Percentiles rank a stretch among this genome's conserved stretches.
Evolutionary conservation across 2,888 invertebrate species (phyloP).

Genomic region (Hypena proboscidalis): DNA sequence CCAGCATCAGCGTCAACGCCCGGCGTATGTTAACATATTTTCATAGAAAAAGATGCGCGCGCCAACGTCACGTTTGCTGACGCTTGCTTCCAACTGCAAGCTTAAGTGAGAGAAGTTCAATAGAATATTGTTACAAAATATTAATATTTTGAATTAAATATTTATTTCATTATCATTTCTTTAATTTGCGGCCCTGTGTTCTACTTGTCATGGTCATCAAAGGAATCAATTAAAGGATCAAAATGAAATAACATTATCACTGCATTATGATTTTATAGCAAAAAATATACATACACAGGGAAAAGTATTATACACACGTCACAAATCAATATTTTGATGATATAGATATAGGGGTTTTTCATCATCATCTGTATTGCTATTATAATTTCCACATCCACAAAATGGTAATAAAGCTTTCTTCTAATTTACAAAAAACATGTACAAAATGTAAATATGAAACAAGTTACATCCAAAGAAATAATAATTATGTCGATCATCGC

Average conservation of each 20-base stretch:
- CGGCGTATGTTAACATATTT: no score
- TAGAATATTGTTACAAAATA: constrained; percentile 3
- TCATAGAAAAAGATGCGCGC: no score
- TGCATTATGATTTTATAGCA: constrained; percentile 84
- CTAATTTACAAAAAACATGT: constrained; percentile 32
- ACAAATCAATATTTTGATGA: constrained; percentile 73
- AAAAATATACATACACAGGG: constrained; percentile 82
- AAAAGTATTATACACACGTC: constrained; percentile 78
- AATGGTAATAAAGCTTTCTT: constrained; percentile 42
- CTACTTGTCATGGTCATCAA: no score
- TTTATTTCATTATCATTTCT: constrained; percentile 16
- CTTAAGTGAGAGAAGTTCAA: no score
- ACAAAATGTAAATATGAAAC: constrained; percentile 32
- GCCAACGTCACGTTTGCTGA: no score
- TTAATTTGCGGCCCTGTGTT: not conserved
- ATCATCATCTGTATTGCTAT: constrained; percentile 40
- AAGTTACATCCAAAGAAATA: constrained; percentile 13
- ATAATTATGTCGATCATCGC: constrained; percentile 16
- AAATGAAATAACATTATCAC: constrained; percentile 75
- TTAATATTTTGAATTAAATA: constrained; percentile 14
- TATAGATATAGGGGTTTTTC: constrained; percentile 52
- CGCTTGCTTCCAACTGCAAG: no score
- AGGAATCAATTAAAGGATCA: constrained; percentile 32
- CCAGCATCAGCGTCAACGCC: no score
- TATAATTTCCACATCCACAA: constrained; percentile 44